A percentile compares a stretch with the other conserved stretches of the same genome.
Conservation (phyloP, 1,140 invertebrate species). For the Dendrolimus kikuchii region DNA sequence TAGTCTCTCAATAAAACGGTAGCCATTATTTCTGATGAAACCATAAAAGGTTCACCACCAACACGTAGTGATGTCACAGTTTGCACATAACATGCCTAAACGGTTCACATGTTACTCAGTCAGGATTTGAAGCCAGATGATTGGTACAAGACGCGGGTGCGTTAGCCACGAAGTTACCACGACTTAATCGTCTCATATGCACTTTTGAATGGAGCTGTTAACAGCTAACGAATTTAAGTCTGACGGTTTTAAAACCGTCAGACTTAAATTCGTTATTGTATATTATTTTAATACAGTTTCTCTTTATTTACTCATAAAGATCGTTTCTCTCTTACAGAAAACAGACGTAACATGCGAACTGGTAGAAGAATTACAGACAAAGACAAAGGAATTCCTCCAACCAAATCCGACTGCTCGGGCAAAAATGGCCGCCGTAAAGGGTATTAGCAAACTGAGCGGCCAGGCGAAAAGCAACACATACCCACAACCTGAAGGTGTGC, state of each 20-base stretch:
- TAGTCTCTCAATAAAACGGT: too few species aligned
- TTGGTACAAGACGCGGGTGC: too few species aligned
- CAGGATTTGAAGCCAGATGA: too few species aligned
- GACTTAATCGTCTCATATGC: too few species aligned
- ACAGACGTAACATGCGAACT: constrained; percentile 96
- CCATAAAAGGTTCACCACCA: too few species aligned
- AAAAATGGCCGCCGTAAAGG: constrained; percentile 96
- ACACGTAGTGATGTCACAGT: too few species aligned
- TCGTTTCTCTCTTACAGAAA: constrained; percentile 77
- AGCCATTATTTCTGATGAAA: too few species aligned
- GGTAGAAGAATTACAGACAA: constrained; percentile 95
- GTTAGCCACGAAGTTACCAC: too few species aligned
- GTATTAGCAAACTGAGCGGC: constrained; percentile 89
- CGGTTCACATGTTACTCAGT: too few species aligned
- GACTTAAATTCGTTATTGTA: not conserved
- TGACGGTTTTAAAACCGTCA: too few species aligned
- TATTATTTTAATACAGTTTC: not conserved
- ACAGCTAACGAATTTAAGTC: too few species aligned
- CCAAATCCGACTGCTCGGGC: constrained; percentile 97
- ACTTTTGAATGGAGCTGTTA: not conserved
- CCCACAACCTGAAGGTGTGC: constrained; percentile 97
- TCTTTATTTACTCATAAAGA: not conserved
- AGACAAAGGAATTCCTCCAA: constrained; percentile 99
- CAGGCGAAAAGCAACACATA: constrained; percentile 95
- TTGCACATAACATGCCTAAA: too few species aligned